Evolutionary conservation across 2,113 vertebrate genomes (phyloP).

Genomic region (Progne subis): DNA sequence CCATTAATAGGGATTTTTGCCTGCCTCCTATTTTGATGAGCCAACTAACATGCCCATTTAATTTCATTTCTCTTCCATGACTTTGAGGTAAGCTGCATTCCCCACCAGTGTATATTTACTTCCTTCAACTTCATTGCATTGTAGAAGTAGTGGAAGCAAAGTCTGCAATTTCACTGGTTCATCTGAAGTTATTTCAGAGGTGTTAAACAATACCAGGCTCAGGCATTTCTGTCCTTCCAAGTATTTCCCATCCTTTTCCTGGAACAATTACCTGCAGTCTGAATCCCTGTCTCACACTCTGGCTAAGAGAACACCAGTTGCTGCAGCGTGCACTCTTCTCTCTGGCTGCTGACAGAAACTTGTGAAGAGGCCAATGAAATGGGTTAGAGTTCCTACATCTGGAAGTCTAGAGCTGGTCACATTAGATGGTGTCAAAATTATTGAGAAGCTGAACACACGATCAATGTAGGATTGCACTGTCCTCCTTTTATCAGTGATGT

Average conservation of each 20-base stretch:
- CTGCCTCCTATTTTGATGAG: neutral
- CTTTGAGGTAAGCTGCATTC: neutral
- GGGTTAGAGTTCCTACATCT: slow-evolving; percentile 11
- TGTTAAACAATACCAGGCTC: neutral
- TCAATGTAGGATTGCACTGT: neutral
- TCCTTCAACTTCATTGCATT: neutral
- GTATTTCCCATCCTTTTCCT: neutral
- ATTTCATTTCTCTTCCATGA: neutral
- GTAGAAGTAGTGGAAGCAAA: neutral
- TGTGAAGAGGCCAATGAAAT: neutral
- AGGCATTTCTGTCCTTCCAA: neutral
- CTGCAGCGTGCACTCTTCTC: neutral
- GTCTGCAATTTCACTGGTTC: neutral
- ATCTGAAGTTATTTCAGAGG: neutral
- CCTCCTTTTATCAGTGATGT: slow-evolving; percentile 32
- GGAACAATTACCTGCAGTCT: neutral
- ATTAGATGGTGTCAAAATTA: slow-evolving; percentile 31
- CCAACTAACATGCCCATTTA: neutral
- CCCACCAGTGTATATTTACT: neutral
- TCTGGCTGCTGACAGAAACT: slow-evolving; percentile 21
- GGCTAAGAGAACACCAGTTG: neutral
- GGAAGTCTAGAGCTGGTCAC: slow-evolving; percentile 11
- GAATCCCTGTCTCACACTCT: neutral
- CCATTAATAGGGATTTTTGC: neutral
- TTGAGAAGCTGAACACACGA: slow-evolving; percentile 13